Conservation (phyloP, 2,797 vertebrate species). For the Hozukius guyotensis region DNA sequence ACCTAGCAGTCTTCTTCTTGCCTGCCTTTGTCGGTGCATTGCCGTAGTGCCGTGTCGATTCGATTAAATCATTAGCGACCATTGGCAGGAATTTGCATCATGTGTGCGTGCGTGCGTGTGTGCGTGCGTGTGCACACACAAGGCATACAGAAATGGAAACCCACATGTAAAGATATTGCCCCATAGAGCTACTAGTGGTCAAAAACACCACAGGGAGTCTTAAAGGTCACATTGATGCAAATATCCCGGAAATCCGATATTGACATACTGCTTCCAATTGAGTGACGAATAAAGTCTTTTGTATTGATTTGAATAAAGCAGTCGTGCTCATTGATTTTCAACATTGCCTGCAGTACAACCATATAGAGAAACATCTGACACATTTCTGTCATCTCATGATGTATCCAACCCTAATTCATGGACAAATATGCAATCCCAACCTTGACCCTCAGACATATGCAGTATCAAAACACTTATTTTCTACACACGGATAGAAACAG, state of each 20-base stretch:
- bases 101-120: not conserved
- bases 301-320: not conserved
- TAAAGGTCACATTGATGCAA: slow-evolving; percentile 7
- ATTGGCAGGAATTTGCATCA: not conserved
- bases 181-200: not conserved
- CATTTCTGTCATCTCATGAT: not conserved
- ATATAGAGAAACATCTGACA: not conserved
- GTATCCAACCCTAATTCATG: not conserved
- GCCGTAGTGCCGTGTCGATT: no score
- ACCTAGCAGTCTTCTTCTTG: not conserved
- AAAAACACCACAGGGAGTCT: not conserved
- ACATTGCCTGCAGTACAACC: not conserved
- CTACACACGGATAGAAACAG: not conserved
- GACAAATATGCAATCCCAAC: not conserved
- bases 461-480: not conserved
- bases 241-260: not conserved
- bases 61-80: no score
- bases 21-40: not conserved
- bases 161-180: not conserved
- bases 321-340: not conserved
- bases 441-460: not conserved
- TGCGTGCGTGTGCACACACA: no score
- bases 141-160: not conserved
- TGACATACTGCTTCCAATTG: not conserved
- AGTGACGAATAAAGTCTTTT: not conserved